Evolutionary conservation across 2,888 invertebrate genomes (phyloP).

Genomic region (Papilio gigon): DNA sequence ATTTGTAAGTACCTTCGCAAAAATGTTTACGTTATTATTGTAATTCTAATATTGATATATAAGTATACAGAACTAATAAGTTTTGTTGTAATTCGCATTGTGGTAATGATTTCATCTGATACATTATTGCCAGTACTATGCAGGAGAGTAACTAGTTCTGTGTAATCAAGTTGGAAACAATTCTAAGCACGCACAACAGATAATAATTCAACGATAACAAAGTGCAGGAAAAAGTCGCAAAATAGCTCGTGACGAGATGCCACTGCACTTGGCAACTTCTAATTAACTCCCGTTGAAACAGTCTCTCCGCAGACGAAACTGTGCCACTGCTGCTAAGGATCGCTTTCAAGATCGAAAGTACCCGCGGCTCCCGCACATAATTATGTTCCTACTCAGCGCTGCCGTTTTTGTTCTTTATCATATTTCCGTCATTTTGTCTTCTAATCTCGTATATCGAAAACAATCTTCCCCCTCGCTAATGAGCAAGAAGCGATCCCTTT

Average conservation of each 20-base stretch:
- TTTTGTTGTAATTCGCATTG: too few relatives aligned
- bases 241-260: conserved; percentile 38
- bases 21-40: neutral
- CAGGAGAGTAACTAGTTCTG: neutral
- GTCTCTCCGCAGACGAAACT: conserved; percentile 47
- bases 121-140: too few relatives aligned
- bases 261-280: conserved; percentile 55
- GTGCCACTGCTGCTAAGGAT: conserved; percentile 23
- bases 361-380: conserved; percentile 23
- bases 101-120: too few relatives aligned
- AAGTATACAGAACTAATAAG: too few relatives aligned
- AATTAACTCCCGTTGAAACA: conserved; percentile 57
- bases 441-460: conserved; percentile 43
- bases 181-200: neutral
- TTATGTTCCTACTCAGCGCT: conserved; percentile 11
- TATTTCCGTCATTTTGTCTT: conserved; percentile 9
- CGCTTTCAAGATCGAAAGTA: conserved; percentile 33
- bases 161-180: neutral
- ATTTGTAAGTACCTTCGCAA: too few relatives aligned
- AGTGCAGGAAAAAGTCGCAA: conserved; percentile 41
- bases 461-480: conserved; percentile 45
- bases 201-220: conserved; percentile 7
- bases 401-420: conserved; percentile 32
- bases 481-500: conserved; percentile 44
- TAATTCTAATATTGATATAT: too few relatives aligned